Conservation (phyloP, 2,888 invertebrate species). For the Aromia moschata region DNA sequence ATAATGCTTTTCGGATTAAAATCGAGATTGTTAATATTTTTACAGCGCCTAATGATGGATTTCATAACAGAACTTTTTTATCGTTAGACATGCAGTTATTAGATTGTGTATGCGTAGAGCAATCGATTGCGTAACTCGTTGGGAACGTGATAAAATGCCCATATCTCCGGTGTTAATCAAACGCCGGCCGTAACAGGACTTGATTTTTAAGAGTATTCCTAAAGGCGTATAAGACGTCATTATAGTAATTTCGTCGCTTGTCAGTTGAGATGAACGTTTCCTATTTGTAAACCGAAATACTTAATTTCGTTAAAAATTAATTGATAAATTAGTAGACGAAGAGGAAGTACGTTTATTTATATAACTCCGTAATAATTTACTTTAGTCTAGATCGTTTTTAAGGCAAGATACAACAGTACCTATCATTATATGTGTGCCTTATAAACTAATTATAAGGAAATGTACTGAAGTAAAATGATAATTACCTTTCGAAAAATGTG, state of each 20-base stretch:
- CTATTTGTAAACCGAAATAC: too few species aligned
- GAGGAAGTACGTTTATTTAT: too few species aligned
- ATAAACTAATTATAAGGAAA: too few species aligned
- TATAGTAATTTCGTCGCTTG: background rate
- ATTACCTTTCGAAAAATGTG: too few species aligned
- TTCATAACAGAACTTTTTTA: background rate
- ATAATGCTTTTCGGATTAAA: background rate
- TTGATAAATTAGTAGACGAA: too few species aligned
- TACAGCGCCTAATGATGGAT: background rate
- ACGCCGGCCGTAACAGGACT: background rate
- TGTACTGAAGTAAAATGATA: too few species aligned
- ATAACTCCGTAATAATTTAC: too few species aligned
- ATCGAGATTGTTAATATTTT: background rate
- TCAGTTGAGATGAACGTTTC: too few species aligned
- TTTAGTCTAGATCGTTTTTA: too few species aligned
- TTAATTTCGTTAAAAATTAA: too few species aligned
- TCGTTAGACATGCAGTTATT: background rate
- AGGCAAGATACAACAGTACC: too few species aligned
- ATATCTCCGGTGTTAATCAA: background rate
- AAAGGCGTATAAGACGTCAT: background rate
- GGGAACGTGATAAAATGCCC: background rate
- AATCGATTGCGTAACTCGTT: background rate
- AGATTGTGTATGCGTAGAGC: background rate
- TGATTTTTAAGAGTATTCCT: background rate
- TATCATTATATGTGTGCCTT: too few species aligned